These are phyloP conservation scores for Agriopis aurantiaria DNA, from an alignment of 2,888 invertebrate species.

Conservation along the genomic window DNA sequence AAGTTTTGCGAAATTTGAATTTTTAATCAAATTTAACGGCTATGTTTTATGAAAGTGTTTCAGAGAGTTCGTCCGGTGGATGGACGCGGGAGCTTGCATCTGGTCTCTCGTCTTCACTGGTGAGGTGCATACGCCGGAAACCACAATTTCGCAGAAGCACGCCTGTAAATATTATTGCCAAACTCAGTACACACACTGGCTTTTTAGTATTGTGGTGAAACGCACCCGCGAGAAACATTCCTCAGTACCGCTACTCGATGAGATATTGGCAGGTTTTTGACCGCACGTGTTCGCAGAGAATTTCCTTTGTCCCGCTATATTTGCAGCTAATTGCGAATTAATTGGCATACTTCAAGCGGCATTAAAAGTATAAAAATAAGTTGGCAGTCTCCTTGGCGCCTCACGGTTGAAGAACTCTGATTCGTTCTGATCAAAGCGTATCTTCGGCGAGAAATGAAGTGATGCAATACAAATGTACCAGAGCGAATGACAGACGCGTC, in stretches of 20 bases:
- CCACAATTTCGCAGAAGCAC: slow-evolving; percentile 72
- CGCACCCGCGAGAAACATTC: slow-evolving; percentile 57
- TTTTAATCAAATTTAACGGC: slow-evolving; percentile 44
- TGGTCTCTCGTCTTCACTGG: slow-evolving; percentile 16
- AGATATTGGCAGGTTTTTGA: slow-evolving; percentile 64
- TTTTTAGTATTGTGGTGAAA: slow-evolving; percentile 60
- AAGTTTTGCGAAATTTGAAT: slow-evolving; percentile 46
- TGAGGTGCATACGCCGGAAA: slow-evolving; percentile 63
- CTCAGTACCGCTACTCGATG: slow-evolving; percentile 63
- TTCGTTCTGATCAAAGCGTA: slow-evolving; percentile 37
- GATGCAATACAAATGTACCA: slow-evolving; percentile 42
- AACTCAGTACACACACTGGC: slow-evolving; percentile 51
- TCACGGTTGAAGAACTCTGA: slow-evolving; percentile 31
- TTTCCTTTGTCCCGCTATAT: slow-evolving; percentile 60
- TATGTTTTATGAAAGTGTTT: slow-evolving; percentile 50
- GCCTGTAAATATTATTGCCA: slow-evolving; percentile 70
- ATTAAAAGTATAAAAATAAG: slow-evolving; percentile 31
- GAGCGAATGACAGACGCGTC: slow-evolving; percentile 48
- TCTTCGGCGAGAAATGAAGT: slow-evolving; percentile 37
- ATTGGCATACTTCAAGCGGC: slow-evolving; percentile 24
- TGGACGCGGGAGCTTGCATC: slow-evolving; percentile 42
- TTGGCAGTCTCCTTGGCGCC: slow-evolving; percentile 33
- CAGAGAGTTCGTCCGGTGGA: slow-evolving; percentile 53
- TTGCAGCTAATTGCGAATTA: slow-evolving; percentile 40
- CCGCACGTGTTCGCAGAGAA: slow-evolving; percentile 55